A percentile compares a stretch with the other conserved stretches of the same genome.
Conservation (phyloP, 2,113 vertebrate genomes). For the Myrmecophaga tridactyla region DNA sequence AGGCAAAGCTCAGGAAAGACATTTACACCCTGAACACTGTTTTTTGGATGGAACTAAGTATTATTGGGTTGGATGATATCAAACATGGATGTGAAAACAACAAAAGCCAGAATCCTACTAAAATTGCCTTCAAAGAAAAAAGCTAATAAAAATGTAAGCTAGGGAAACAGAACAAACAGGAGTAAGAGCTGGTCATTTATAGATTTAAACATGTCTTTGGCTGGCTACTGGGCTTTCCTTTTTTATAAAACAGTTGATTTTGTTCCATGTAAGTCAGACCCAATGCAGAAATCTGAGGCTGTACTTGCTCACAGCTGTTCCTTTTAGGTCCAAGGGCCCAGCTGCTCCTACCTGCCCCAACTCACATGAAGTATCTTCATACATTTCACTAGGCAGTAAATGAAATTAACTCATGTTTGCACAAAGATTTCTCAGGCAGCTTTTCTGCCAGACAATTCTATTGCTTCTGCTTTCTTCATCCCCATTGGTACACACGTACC, state of each 20-base stretch:
- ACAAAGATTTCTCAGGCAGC: constrained; percentile 59
- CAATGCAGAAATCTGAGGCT: rapidly evolving
- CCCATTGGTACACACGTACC: neutral
- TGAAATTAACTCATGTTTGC: constrained; percentile 61
- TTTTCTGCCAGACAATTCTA: neutral
- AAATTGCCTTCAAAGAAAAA: constrained; percentile 35
- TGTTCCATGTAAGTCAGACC: neutral
- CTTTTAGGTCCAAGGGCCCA: constrained; percentile 8
- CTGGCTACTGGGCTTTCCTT: neutral
- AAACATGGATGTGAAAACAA: constrained; percentile 48
- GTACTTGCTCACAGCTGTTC: neutral
- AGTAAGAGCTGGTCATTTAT: constrained; percentile 6
- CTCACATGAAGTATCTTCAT: constrained; percentile 66
- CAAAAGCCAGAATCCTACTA: constrained; percentile 26
- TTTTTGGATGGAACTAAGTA: constrained; percentile 34
- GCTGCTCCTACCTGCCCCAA: neutral
- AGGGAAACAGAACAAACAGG: neutral
- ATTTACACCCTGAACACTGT: neutral
- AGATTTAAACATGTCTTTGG: constrained; percentile 5
- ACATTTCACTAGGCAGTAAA: constrained; percentile 55
- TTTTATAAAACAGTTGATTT: constrained; percentile 46
- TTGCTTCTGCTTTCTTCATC: constrained; percentile 5
- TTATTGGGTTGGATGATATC: constrained; percentile 60
- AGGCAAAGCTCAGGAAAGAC: constrained; percentile 10
- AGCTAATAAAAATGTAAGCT: neutral